phyloP scores from a whole-genome alignment of 1,140 invertebrate genomes.

The Aphis gossypii region DNA sequence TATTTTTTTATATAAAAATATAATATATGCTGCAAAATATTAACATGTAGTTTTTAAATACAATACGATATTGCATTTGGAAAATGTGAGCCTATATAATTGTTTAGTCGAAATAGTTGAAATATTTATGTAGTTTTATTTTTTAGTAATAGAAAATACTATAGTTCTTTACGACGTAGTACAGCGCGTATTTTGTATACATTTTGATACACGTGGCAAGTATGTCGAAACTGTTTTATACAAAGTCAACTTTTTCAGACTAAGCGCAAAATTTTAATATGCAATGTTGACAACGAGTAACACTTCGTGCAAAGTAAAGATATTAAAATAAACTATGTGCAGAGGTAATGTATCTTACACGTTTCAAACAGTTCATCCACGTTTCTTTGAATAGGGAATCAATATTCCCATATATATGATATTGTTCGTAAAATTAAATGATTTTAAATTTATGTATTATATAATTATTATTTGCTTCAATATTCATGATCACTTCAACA shows the following conservation, averaged over 20 bases:
- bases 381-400: neutral
- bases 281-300: neutral
- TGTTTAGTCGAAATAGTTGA: neutral
- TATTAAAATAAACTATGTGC: neutral
- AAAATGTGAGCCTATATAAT: neutral
- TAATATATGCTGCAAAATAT: neutral
- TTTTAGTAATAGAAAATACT: neutral
- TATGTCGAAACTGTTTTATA: neutral
- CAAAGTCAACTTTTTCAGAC: neutral
- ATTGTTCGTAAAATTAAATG: neutral
- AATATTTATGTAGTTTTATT: neutral
- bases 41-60: neutral
- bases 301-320: neutral
- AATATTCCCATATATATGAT: neutral
- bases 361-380: neutral
- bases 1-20: neutral
- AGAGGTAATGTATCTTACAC: neutral
- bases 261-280: neutral
- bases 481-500: neutral
- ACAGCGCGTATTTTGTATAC: neutral
- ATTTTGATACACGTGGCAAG: neutral
- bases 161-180: neutral
- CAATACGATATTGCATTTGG: neutral
- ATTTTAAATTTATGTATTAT: neutral
- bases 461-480: neutral